These are phyloP conservation scores for Eupleurogrammus muticus DNA, from an alignment of 2,797 vertebrate species.

Conservation along the genomic window DNA sequence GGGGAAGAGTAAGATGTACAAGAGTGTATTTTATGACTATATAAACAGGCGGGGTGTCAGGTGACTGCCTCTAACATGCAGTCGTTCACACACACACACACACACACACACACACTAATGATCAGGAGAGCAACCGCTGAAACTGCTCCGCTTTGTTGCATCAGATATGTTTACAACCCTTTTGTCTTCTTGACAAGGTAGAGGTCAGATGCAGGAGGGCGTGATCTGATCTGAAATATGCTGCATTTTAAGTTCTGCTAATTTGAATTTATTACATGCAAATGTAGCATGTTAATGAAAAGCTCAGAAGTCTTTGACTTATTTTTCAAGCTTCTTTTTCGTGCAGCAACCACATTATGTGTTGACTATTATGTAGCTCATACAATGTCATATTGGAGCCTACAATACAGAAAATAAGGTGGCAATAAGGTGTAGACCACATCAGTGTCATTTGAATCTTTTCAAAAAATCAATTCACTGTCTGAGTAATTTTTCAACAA, in stretches of 20 bases:
- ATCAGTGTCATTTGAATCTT: too few relatives aligned
- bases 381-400: too few relatives aligned
- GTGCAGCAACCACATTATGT: too few relatives aligned
- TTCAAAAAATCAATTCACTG: too few relatives aligned
- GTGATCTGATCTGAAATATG: background rate
- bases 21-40: slow-evolving; percentile 2
- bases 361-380: too few relatives aligned
- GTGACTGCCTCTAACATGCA: slow-evolving; percentile 28
- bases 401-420: too few relatives aligned
- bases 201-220: slow-evolving; percentile 3
- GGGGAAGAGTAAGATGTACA: background rate
- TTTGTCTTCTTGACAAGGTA: background rate
- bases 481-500: too few relatives aligned
- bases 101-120: slow-evolving; percentile 21
- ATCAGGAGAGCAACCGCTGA: slow-evolving; percentile 36
- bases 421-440: too few relatives aligned
- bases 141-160: slow-evolving; percentile 52
- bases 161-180: slow-evolving; percentile 45
- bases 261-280: background rate
- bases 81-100: too few relatives aligned
- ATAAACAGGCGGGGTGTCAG: too few relatives aligned
- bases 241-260: background rate
- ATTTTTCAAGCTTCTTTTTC: too few relatives aligned
- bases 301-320: background rate
- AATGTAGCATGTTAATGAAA: background rate